Percentiles rank a stretch among this genome's conserved stretches.
Evolutionary conservation across 2,797 vertebrate species (phyloP).

Genomic region (Tamandua tetradactyla): DNA sequence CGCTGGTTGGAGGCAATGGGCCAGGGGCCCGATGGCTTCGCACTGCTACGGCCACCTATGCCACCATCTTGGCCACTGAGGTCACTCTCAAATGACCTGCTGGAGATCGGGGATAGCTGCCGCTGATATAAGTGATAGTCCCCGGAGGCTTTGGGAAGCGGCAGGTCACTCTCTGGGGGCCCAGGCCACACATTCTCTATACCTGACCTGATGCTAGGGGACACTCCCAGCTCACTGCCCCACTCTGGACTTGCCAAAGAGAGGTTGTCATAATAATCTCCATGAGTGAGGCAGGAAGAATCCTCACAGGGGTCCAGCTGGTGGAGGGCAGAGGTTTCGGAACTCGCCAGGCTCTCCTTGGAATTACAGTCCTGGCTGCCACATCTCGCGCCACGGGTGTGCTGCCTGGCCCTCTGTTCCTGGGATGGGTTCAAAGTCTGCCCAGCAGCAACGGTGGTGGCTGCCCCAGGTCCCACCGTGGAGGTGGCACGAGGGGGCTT

Average conservation of each 20-base stretch:
- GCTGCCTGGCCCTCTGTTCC: constrained; percentile 59
- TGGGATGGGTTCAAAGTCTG: constrained; percentile 41
- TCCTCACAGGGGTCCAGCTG: constrained; percentile 43
- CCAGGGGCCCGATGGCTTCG: constrained; percentile 69
- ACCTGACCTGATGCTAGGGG: constrained; percentile 54
- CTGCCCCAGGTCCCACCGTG: neutral
- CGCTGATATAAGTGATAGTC: constrained; percentile 74
- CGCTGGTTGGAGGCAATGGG: constrained; percentile 79
- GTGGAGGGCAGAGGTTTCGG: constrained; percentile 20
- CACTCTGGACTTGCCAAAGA: constrained; percentile 76
- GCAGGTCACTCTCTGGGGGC: neutral
- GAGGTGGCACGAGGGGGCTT: constrained; percentile 78
- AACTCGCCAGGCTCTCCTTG: neutral
- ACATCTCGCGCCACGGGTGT: neutral
- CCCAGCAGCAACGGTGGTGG: neutral
- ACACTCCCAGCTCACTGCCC: constrained; percentile 77
- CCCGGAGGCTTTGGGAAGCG: constrained; percentile 29
- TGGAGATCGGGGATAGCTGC: constrained; percentile 50
- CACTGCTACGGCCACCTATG: neutral
- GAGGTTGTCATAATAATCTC: constrained; percentile 69
- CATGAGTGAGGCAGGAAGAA: constrained; percentile 71
- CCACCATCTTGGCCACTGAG: constrained; percentile 66
- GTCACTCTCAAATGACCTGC: constrained; percentile 59
- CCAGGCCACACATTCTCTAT: constrained; percentile 37
- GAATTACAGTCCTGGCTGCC: constrained; percentile 64